Evolutionary conservation across 1,140 invertebrate species (phyloP).

Genomic region (Pogonognathellus flavescens): DNA sequence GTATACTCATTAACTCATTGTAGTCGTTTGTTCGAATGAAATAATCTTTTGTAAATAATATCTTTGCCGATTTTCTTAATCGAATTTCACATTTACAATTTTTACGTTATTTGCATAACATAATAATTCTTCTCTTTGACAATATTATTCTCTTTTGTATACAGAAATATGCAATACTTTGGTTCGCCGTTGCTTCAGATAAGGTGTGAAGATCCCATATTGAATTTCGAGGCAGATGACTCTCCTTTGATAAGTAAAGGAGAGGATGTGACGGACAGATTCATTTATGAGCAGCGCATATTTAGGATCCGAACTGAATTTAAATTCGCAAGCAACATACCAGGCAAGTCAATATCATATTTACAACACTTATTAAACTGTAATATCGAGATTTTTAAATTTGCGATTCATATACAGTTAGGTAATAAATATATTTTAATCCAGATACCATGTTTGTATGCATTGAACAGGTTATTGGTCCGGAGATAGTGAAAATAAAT

Average conservation of each 20-base stretch:
- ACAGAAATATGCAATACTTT: slow-evolving; percentile 76
- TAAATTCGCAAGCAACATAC: slow-evolving; percentile 79
- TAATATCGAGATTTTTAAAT: too few species aligned
- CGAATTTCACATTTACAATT: too few species aligned
- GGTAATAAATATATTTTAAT: too few species aligned
- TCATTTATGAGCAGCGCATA: slow-evolving; percentile 74
- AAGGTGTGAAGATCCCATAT: slow-evolving; percentile 76
- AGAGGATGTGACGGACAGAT: slow-evolving; percentile 73
- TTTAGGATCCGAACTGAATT: slow-evolving; percentile 73
- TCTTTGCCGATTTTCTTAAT: too few species aligned
- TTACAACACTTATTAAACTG: not conserved
- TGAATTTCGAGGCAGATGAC: slow-evolving; percentile 74
- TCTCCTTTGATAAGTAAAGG: slow-evolving; percentile 73
- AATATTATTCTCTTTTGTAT: too few species aligned
- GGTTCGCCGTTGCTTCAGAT: slow-evolving; percentile 78
- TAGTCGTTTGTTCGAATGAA: too few species aligned
- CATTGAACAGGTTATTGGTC: slow-evolving; percentile 81
- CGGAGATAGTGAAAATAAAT: slow-evolving; percentile 78
- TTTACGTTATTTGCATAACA: too few species aligned
- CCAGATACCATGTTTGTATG: slow-evolving; percentile 16
- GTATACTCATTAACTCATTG: too few species aligned
- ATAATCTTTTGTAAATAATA: too few species aligned
- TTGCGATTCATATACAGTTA: too few species aligned
- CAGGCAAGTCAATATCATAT: slow-evolving; percentile 73
- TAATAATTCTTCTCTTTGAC: too few species aligned